A percentile compares a stretch with the other conserved stretches of the same genome.
Evolutionary conservation across 2,797 vertebrate species (phyloP).

Genomic region (Eupleurogrammus muticus): DNA sequence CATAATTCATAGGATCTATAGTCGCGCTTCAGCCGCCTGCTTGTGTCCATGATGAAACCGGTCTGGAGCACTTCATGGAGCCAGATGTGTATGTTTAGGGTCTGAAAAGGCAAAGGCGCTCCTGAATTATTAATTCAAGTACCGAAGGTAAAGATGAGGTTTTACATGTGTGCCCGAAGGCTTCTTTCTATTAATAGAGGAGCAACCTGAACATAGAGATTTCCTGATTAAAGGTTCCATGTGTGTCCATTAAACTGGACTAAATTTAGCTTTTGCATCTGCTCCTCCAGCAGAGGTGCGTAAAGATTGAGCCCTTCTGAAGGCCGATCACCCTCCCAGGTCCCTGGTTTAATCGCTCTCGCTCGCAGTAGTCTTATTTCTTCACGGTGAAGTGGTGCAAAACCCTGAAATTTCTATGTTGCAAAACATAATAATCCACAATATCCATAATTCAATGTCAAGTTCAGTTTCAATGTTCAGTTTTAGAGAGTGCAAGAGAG

Average conservation of each 20-base stretch:
- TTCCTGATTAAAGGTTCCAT: background rate
- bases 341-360: constrained; percentile 29
- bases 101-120: background rate
- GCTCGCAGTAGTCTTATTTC: constrained; percentile 24
- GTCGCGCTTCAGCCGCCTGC: constrained; percentile 3
- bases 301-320: constrained; percentile 23
- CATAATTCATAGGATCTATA: constrained; percentile 53
- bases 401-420: no score
- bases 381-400: constrained; percentile 29
- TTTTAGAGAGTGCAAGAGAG: no score
- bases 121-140: background rate
- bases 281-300: constrained; percentile 2
- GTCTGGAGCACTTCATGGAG: constrained; percentile 17
- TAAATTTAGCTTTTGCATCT: background rate
- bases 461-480: no score
- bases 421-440: no score
- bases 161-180: background rate
- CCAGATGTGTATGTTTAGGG: background rate
- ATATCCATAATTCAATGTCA: no score
- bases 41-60: background rate
- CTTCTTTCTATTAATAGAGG: background rate
- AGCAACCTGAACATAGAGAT: no score
- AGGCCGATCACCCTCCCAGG: constrained; percentile 27
- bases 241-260: constrained; percentile 6
- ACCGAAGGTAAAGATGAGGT: background rate